phyloP scores from a whole-genome alignment of 2,797 vertebrate genomes.

The Diplodus puntazzo region DNA sequence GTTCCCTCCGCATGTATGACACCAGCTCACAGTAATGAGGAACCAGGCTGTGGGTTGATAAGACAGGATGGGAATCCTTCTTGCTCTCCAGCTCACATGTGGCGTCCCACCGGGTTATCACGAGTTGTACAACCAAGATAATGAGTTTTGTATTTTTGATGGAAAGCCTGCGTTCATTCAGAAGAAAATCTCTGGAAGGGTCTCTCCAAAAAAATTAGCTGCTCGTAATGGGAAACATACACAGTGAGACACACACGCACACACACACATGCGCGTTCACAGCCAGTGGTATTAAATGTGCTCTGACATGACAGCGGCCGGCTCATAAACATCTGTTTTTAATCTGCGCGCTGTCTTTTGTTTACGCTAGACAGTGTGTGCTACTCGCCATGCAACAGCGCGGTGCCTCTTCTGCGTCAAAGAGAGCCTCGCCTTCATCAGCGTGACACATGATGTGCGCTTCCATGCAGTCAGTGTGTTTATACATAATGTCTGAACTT shows the following conservation, averaged over 20 bases:
- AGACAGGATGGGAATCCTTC: conserved; percentile 33
- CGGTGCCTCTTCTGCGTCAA: conserved; percentile 44
- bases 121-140: conserved; percentile 38
- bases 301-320: conserved; percentile 70
- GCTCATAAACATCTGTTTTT: conserved; percentile 83
- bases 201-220: conserved; percentile 72
- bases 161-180: conserved; percentile 14
- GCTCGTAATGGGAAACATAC: conserved; percentile 76
- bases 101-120: conserved; percentile 46
- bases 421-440: conserved; percentile 35
- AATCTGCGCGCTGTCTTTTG: conserved; percentile 70
- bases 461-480: conserved; percentile 26
- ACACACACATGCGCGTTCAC: background rate
- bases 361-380: conserved; percentile 73
- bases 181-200: conserved; percentile 65
- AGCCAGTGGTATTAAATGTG: conserved; percentile 63
- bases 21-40: conserved; percentile 65
- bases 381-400: conserved; percentile 55
- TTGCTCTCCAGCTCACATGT: conserved; percentile 30
- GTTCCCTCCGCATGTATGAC: conserved; percentile 59
- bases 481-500: conserved; percentile 9
- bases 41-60: conserved; percentile 51
- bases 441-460: conserved; percentile 2
- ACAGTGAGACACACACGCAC: conserved; percentile 27
- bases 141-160: conserved; percentile 51